phyloP scores from a whole-genome alignment of 2,113 vertebrate species.

The Pomatorhinus ruficollis region DNA sequence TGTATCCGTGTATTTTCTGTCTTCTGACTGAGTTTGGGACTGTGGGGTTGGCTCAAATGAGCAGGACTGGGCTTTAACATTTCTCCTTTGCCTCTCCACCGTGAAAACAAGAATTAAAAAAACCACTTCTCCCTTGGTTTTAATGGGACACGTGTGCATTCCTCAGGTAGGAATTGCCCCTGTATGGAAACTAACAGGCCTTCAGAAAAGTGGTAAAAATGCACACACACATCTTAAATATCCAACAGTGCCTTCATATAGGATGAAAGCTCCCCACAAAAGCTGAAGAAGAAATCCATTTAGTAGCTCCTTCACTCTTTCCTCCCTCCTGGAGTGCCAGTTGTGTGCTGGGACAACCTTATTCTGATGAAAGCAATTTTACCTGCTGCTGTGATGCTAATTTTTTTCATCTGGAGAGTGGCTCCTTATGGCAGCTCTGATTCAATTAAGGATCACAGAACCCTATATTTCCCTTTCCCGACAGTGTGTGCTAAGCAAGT shows the following conservation, averaged over 20 bases:
- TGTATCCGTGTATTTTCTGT: accelerated
- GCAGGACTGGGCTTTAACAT: not conserved
- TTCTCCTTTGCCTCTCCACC: not conserved
- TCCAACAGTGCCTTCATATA: not conserved
- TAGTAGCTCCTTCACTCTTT: not conserved
- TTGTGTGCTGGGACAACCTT: not conserved
- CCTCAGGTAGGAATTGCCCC: not conserved
- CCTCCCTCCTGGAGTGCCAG: not conserved
- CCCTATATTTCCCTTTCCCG: not conserved
- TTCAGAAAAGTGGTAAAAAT: not conserved
- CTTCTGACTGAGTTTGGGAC: not conserved
- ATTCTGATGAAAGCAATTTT: not conserved
- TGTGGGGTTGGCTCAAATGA: not conserved
- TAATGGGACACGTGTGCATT: not conserved
- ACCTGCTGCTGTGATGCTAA: not conserved
- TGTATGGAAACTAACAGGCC: not conserved
- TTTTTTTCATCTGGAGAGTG: conserved; percentile 10
- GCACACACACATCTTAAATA: not conserved
- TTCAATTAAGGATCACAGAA: conserved; percentile 19
- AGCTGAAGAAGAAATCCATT: conserved; percentile 3
- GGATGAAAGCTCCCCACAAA: not conserved
- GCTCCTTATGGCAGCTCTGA: not conserved
- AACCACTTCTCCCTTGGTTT: not conserved
- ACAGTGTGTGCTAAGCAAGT: conserved; percentile 2
- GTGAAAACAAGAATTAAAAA: not conserved